Evolutionary conservation across 1,140 invertebrate genomes (phyloP), one percentile per base, ranked within the genome.

Genomic region (Holotrichia oblita): DNA sequence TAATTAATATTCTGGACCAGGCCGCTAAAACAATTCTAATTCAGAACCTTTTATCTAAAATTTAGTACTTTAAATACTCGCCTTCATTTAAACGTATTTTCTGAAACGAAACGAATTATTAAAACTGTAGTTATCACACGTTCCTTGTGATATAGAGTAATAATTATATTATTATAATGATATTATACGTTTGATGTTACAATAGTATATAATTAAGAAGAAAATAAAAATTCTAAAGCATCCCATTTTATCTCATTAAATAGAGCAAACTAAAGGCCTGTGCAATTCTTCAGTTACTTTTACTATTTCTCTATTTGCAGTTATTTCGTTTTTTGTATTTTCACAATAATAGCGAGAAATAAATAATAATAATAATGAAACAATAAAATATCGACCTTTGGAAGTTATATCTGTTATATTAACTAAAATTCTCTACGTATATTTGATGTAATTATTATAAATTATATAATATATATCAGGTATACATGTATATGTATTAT

Each of bases 81-180:
- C 27, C 61, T 69, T 69, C 61, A 69, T 22, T 69, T 34, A 22
- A 69, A 27, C 61, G 61, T 80, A 80, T 77, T 80, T 79, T 76
- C 17, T 34, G 61, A 80, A 81, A 80, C 73, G 73, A 82, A 83
- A 83, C 84, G 83, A 85, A 85, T 85, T 85, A 85, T 82, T 83
- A 81, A 82, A 84, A 85, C 82, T 81, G 79, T 83, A 79, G 77
- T 82, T 78, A 79, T 79, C 81, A 82, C 83, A 74, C 41, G 73
- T 41, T 83, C 81, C 81, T 81, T 85, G 83, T 84, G 84, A 85
- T 85, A 84, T 84, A 81, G 80, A 41, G 17, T 41, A 41, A 74
- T 74, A 74, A 20, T 69, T 27, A 27, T 34, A 69, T 20, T 64
- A 64, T 20, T 48, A 69, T 69, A 69, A 69, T 69, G 24, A 69